phyloP scores from a whole-genome alignment of 2,113 vertebrate genomes.

The Bos javanicus region DNA sequence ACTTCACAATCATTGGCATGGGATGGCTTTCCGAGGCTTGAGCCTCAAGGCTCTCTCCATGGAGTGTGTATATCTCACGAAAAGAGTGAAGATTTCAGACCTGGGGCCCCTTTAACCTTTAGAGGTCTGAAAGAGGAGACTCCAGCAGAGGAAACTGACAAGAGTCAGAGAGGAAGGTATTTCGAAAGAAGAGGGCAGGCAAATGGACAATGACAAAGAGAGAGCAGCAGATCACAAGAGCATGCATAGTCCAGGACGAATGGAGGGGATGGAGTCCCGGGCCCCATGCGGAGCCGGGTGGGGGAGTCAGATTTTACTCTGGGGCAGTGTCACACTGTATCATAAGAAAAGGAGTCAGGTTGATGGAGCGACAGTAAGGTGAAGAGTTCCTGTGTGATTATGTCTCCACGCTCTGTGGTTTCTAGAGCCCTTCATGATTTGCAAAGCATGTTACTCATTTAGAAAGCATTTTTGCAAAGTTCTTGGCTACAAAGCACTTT shows the following conservation, averaged over 20 bases:
- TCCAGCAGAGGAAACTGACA: not conserved
- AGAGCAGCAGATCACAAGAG: not conserved
- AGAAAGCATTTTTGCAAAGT: slow-evolving; percentile 71
- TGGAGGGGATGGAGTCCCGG: not conserved
- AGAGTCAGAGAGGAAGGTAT: not conserved
- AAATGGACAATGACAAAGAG: not conserved
- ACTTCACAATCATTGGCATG: not conserved
- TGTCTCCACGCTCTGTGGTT: slow-evolving; percentile 53
- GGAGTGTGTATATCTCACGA: not conserved
- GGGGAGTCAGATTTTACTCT: not conserved
- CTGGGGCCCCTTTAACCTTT: not conserved
- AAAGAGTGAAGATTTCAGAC: not conserved
- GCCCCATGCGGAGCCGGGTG: rapidly evolving
- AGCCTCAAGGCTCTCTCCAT: not conserved
- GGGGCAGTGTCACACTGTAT: not conserved
- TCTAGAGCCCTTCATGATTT: slow-evolving; percentile 50
- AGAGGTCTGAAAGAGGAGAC: not conserved
- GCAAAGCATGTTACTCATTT: slow-evolving; percentile 69
- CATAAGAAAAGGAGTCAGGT: not conserved
- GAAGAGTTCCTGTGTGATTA: slow-evolving; percentile 53
- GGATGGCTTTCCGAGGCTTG: not conserved
- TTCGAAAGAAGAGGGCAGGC: not conserved
- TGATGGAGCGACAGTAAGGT: rapidly evolving
- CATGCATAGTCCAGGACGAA: not conserved
- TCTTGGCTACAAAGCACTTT: slow-evolving; percentile 59